Conservation (phyloP, 2,113 vertebrate species). For the Miniopterus natalensis region DNA sequence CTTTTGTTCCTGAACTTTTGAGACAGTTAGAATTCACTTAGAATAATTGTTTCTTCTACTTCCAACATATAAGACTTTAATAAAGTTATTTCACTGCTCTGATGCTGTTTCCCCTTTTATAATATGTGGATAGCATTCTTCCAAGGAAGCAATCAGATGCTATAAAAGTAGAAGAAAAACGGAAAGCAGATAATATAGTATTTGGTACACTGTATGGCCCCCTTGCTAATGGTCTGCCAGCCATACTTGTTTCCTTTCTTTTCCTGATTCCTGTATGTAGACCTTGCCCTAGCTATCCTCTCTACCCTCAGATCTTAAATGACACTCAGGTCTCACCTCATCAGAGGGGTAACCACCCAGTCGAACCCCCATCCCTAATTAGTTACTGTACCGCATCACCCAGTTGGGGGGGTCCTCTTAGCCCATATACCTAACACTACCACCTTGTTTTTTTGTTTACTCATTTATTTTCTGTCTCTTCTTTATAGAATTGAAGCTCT, state of each 20-base stretch:
- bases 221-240: neutral
- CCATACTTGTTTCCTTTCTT: neutral
- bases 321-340: neutral
- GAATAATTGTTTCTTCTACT: neutral
- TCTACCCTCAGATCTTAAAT: neutral
- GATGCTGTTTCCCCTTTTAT: neutral
- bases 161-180: neutral
- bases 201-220: neutral
- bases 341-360: neutral
- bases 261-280: neutral
- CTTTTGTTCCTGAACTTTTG: slow-evolving; percentile 9
- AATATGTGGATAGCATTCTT: neutral
- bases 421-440: neutral
- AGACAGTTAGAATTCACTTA: neutral
- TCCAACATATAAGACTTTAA: neutral
- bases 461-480: neutral
- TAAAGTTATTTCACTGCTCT: neutral
- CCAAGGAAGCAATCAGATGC: neutral
- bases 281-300: neutral
- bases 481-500: neutral
- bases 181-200: neutral
- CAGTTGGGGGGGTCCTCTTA: neutral
- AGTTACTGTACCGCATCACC: neutral
- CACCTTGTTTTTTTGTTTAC: neutral
- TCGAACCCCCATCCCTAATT: neutral